A percentile compares a stretch with the other conserved stretches of the same genome.
Evolutionary conservation across 2,113 vertebrate genomes (phyloP).

Genomic region (Ginglymostoma cirratum): DNA sequence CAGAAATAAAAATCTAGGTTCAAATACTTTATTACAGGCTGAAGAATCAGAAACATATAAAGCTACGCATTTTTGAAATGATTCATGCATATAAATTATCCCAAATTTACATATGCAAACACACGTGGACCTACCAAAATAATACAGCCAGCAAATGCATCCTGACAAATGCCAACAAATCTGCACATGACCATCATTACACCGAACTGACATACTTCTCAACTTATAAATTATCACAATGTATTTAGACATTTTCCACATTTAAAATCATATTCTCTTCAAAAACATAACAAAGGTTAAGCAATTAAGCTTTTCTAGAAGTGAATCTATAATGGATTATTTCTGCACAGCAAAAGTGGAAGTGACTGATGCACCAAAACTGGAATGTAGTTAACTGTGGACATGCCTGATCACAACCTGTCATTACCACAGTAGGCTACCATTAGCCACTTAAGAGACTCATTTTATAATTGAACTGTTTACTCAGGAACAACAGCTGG

Average conservation of each 20-base stretch:
- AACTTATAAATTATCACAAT: neutral
- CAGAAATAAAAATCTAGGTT: neutral
- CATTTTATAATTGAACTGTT: neutral
- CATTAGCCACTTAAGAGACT: neutral
- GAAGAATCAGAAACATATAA: neutral
- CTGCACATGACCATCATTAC: no score
- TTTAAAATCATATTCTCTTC: neutral
- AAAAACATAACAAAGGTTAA: neutral
- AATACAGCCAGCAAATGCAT: no score
- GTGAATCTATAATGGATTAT: neutral
- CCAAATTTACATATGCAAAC: neutral
- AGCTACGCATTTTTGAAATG: neutral
- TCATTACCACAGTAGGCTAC: neutral
- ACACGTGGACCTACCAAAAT: no score
- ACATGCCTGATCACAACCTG: neutral
- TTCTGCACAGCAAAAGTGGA: neutral
- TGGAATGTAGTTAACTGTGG: neutral
- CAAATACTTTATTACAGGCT: neutral
- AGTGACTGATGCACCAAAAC: neutral
- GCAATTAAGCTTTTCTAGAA: neutral
- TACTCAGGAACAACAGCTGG: conserved; percentile 3
- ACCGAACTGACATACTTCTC: no score
- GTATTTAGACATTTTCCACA: neutral
- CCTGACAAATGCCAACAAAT: no score
- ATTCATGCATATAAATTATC: neutral